Evolutionary conservation across 2,888 invertebrate species (phyloP).

Genomic region (Rhimphoctona megacephalus): DNA sequence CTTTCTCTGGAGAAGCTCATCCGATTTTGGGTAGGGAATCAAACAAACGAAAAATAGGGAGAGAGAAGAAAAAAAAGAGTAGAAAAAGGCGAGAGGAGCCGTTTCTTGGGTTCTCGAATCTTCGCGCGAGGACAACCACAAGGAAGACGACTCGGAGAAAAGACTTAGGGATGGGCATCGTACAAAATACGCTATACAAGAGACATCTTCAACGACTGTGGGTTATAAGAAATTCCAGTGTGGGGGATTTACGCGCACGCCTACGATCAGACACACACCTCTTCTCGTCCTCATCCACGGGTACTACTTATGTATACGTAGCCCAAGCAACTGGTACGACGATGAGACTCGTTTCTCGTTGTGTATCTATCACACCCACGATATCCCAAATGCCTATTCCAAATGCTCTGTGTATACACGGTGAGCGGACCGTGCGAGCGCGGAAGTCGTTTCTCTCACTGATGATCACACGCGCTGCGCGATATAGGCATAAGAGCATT

Average conservation of each 20-base stretch:
- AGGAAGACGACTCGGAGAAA: slow-evolving; percentile 15
- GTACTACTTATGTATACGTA: slow-evolving; percentile 21
- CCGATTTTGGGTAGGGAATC: slow-evolving; percentile 54
- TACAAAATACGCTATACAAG: slow-evolving; percentile 19
- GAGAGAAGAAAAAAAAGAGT: slow-evolving; percentile 1
- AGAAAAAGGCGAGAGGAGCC: not conserved
- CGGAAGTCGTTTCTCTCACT: slow-evolving; percentile 69
- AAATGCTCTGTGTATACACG: slow-evolving; percentile 54
- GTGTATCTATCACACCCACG: slow-evolving; percentile 70
- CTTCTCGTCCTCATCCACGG: slow-evolving; percentile 28
- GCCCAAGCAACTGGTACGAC: slow-evolving; percentile 25
- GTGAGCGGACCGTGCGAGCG: slow-evolving; percentile 31
- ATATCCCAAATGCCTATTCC: slow-evolving; percentile 68
- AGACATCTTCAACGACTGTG: slow-evolving; percentile 59
- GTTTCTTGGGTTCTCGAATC: slow-evolving; percentile 47
- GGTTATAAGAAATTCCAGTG: slow-evolving; percentile 66
- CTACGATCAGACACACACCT: slow-evolving; percentile 63
- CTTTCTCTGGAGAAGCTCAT: slow-evolving; percentile 23
- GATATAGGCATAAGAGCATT: slow-evolving; percentile 28
- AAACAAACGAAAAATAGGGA: slow-evolving; percentile 8
- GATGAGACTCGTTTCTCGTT: slow-evolving; percentile 56
- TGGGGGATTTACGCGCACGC: slow-evolving; percentile 68
- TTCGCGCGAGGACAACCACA: slow-evolving; percentile 44
- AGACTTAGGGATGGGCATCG: slow-evolving; percentile 62
- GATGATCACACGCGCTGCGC: slow-evolving; percentile 61